phyloP scores from a whole-genome alignment of 2,888 invertebrate genomes.

The Chaitophorus viminalis region DNA sequence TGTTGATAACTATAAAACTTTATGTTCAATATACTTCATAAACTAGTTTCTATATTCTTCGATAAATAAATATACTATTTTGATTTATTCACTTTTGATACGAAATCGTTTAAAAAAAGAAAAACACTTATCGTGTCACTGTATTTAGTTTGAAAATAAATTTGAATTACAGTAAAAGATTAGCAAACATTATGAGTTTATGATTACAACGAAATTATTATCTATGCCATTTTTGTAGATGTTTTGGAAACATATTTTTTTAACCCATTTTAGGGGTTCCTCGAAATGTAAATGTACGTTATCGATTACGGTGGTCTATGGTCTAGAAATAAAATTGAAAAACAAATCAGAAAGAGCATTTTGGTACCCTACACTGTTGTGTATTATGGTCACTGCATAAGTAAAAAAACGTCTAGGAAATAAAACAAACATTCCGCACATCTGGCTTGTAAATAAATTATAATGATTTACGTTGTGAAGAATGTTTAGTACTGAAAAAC shows the following conservation, averaged over 20 bases:
- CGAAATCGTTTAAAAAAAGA: no score
- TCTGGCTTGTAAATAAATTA: background rate
- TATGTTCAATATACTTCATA: no score
- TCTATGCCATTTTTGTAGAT: background rate
- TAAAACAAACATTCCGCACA: conserved; percentile 1
- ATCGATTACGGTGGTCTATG: conserved; percentile 28
- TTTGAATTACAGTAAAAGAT: no score
- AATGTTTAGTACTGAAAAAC: background rate
- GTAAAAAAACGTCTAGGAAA: conserved; percentile 1
- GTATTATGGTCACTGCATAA: background rate
- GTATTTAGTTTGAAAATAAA: no score
- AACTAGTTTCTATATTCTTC: no score
- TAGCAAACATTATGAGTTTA: no score
- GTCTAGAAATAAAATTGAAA: background rate
- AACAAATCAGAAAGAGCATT: background rate
- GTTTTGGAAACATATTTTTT: background rate
- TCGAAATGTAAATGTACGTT: background rate
- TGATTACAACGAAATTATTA: no score
- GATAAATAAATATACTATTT: no score
- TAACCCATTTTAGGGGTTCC: background rate
- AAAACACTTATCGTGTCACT: no score
- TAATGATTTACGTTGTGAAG: background rate
- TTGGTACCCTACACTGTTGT: background rate
- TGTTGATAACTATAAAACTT: no score
- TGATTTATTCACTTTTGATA: no score